Percentiles rank a stretch among this genome's conserved stretches.
Evolutionary conservation across 1,140 invertebrate species (phyloP).

Genomic region (Diachasma alloeum): DNA sequence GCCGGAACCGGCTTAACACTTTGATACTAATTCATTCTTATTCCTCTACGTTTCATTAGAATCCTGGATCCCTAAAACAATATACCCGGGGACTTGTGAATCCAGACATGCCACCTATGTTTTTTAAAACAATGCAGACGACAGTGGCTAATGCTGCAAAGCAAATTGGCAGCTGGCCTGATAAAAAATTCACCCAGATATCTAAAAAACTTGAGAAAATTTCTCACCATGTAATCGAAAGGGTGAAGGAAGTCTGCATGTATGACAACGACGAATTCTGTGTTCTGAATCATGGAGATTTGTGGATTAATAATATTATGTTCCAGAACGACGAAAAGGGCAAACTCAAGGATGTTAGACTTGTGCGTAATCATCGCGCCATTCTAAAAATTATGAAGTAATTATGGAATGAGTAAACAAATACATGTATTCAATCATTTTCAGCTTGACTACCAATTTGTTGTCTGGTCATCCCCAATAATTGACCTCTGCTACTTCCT

Average conservation of each 20-base stretch:
- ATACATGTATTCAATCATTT: neutral
- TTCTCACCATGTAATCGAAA: constrained; percentile 35
- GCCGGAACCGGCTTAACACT: no score
- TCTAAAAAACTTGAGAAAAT: constrained; percentile 53
- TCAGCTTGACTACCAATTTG: neutral
- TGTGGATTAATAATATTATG: constrained; percentile 52
- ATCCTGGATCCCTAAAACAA: neutral
- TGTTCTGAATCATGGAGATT: constrained; percentile 54
- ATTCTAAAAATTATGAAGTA: no score
- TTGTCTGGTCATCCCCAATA: neutral
- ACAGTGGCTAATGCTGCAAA: constrained; percentile 23
- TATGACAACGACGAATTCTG: constrained; percentile 44
- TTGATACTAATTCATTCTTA: neutral
- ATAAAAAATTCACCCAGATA: neutral
- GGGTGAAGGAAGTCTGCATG: constrained; percentile 46
- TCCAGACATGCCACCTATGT: neutral
- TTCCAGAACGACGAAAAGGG: constrained; percentile 39
- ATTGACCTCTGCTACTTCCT: neutral
- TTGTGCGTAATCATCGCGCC: constrained; percentile 34
- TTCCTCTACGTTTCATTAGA: neutral
- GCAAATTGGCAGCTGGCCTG: constrained; percentile 29
- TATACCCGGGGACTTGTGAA: neutral
- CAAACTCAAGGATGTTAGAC: constrained; percentile 23
- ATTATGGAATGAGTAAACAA: no score
- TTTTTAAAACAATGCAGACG: constrained; percentile 30